A percentile compares a stretch with the other conserved stretches of the same genome.
phyloP scores from a whole-genome alignment of 2,797 vertebrate species.

The Triplophysa bombifrons region DNA sequence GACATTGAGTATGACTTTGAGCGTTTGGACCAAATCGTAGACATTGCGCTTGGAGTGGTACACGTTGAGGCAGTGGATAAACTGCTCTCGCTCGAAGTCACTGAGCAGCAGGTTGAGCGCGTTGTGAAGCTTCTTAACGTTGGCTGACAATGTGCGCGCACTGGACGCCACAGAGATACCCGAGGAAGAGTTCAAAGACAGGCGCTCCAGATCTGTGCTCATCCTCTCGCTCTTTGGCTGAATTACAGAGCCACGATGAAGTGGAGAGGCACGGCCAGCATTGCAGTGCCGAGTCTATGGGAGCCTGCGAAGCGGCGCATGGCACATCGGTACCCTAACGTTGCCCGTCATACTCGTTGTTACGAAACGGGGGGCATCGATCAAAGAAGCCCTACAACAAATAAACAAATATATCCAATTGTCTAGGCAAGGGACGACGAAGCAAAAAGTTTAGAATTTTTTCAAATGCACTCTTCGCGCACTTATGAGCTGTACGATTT shows the following conservation, averaged over 20 bases:
- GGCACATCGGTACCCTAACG: conserved; percentile 64
- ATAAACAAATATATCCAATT: background rate
- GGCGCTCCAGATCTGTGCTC: conserved; percentile 87
- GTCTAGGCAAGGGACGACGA: background rate
- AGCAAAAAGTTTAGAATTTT: background rate
- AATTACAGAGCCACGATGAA: conserved; percentile 63
- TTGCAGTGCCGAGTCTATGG: conserved; percentile 50
- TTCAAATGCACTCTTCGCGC: background rate
- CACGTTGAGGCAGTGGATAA: conserved; percentile 94
- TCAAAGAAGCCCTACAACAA: conserved; percentile 4
- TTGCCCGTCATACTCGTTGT: conserved; percentile 48
- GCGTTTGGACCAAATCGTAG: conserved; percentile 93
- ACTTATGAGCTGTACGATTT: background rate
- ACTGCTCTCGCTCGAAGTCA: conserved; percentile 91
- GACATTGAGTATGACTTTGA: conserved; percentile 90
- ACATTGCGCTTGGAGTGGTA: conserved; percentile 97
- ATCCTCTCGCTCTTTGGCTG: conserved; percentile 70
- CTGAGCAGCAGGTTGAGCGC: conserved; percentile 91
- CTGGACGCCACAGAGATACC: conserved; percentile 79
- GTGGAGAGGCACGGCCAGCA: conserved; percentile 60
- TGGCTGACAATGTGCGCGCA: conserved; percentile 88
- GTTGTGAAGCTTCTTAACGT: conserved; percentile 92
- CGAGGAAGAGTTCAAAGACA: conserved; percentile 80
- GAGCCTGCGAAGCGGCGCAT: conserved; percentile 53
- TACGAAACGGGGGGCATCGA: conserved; percentile 36